Percentiles rank a stretch among this genome's conserved stretches.
Conservation (phyloP, 2,797 vertebrate species). For the Gadopsis bispinosus region DNA sequence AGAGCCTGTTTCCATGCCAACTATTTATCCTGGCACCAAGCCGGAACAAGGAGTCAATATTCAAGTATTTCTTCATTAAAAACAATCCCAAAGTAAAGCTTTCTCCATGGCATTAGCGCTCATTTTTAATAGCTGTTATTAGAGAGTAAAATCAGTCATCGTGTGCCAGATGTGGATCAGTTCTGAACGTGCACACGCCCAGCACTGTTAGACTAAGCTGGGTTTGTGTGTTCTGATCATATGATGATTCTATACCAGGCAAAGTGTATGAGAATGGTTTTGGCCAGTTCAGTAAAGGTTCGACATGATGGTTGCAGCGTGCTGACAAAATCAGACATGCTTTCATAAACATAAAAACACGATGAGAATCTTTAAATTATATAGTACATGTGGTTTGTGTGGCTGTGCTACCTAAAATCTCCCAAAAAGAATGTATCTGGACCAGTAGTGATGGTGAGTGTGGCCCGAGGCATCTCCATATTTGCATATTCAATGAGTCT, state of each 20-base stretch:
- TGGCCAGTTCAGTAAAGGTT: neutral
- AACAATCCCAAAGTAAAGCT: constrained; percentile 36
- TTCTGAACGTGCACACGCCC: neutral
- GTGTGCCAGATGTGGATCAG: neutral
- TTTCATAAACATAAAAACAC: neutral
- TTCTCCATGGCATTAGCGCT: neutral
- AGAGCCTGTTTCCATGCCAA: neutral
- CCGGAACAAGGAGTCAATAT: constrained; percentile 49
- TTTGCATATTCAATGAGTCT: constrained; percentile 26
- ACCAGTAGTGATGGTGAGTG: neutral
- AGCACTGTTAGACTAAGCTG: neutral
- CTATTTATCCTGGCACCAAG: constrained; percentile 18
- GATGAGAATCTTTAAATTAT: neutral
- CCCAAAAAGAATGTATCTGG: constrained; percentile 12
- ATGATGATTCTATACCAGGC: neutral
- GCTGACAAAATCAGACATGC: neutral
- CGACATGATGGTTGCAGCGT: neutral
- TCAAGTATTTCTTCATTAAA: constrained; percentile 55
- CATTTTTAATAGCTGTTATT: neutral
- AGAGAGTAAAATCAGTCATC: neutral
- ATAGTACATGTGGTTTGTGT: neutral
- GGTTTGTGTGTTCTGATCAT: neutral
- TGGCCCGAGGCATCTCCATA: neutral
- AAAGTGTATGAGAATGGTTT: neutral
- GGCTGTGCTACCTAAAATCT: neutral